These are phyloP conservation scores for Drosophila peninsularis DNA, from an alignment of 2,888 invertebrate species.

Conservation along the genomic window DNA sequence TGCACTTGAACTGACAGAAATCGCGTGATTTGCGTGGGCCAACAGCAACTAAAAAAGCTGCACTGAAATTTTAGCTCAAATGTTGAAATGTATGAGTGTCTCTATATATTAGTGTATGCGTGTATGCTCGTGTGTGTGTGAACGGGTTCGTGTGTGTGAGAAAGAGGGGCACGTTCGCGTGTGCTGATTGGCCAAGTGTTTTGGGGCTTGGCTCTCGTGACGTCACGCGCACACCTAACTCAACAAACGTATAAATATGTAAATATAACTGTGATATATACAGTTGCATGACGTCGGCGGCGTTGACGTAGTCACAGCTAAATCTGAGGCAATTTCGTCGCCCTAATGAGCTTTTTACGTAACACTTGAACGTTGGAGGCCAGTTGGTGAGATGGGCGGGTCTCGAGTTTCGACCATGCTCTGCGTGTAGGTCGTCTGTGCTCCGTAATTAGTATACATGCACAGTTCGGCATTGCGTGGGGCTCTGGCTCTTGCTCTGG, in stretches of 20 bases:
- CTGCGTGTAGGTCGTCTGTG: conserved; percentile 28
- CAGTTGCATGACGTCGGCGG: conserved; percentile 41
- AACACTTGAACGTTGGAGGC: conserved; percentile 31
- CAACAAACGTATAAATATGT: conserved; percentile 25
- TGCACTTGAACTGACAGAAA: conserved; percentile 65
- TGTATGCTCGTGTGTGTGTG: conserved; percentile 1
- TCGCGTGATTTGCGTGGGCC: conserved; percentile 69
- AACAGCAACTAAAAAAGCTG: conserved; percentile 45
- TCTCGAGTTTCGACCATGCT: conserved; percentile 35
- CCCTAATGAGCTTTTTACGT: conserved; percentile 68
- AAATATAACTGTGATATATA: conserved; percentile 46
- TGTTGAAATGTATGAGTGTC: conserved; percentile 33
- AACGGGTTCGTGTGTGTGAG: conserved; percentile 4
- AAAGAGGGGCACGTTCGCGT: conserved; percentile 57
- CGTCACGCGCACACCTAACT: conserved; percentile 64
- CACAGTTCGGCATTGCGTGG: conserved; percentile 54
- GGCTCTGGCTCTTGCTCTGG: conserved; percentile 29
- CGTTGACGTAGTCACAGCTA: conserved; percentile 50
- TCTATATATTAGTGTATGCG: conserved; percentile 1
- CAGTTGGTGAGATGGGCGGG: conserved; percentile 11
- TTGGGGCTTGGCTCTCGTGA: conserved; percentile 81
- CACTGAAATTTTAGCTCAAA: conserved; percentile 39
- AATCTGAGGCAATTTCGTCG: conserved; percentile 24
- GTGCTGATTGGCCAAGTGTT: conserved; percentile 71
- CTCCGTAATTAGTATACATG: conserved; percentile 60